phyloP scores from a whole-genome alignment of 2,888 invertebrate species.

The Melieria crassipennis region DNA sequence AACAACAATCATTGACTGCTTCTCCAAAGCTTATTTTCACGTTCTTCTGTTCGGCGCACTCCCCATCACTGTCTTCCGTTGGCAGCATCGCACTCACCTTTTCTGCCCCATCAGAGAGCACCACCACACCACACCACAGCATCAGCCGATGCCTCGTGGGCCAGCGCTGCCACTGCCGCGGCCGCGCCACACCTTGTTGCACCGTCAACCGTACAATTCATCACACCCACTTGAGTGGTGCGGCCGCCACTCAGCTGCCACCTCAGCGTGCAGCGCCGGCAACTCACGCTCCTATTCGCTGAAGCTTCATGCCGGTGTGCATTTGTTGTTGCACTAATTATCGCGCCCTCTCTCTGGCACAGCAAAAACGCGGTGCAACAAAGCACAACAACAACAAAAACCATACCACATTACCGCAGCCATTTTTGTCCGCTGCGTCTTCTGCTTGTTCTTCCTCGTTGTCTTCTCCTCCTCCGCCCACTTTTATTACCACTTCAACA shows the following conservation, averaged over 20 bases:
- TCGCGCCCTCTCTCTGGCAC: conserved; percentile 48
- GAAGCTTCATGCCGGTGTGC: conserved; percentile 3
- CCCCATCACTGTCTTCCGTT: too few species aligned
- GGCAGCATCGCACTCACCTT: not conserved
- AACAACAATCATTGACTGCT: too few species aligned
- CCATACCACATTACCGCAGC: conserved; percentile 58
- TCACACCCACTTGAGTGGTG: conserved; percentile 22
- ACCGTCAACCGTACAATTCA: not conserved
- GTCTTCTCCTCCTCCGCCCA: not conserved
- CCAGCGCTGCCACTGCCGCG: too few species aligned
- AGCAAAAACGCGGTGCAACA: too few species aligned
- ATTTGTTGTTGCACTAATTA: conserved; percentile 38
- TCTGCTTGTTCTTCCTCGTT: conserved; percentile 50
- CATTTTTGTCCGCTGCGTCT: conserved; percentile 41
- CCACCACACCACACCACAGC: too few species aligned
- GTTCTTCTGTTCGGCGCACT: too few species aligned
- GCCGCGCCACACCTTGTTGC: not conserved
- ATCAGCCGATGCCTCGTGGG: too few species aligned
- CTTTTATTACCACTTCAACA: too few species aligned
- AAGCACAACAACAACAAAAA: too few species aligned
- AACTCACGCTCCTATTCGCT: conserved; percentile 16
- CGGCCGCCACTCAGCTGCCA: conserved; percentile 15
- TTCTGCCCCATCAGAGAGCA: not conserved
- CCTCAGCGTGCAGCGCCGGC: conserved; percentile 17
- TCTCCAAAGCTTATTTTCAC: too few species aligned